phyloP scores from a whole-genome alignment of 2,888 invertebrate species.

The Erynnis tages region DNA sequence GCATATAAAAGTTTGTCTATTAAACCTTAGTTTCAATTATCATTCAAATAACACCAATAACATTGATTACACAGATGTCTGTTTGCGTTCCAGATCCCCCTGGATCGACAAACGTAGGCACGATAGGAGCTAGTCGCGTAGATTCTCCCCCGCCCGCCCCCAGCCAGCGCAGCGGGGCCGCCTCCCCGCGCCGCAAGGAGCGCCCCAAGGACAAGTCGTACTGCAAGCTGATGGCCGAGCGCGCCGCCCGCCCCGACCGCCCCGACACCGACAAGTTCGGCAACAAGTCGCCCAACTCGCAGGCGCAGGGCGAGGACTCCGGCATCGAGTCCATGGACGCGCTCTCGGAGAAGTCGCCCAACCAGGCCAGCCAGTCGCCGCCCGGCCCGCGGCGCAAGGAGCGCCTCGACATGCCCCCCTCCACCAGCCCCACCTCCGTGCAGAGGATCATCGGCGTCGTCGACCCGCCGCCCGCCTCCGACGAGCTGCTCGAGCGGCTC shows the following conservation, averaged over 20 bases:
- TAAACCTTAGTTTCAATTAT: not conserved
- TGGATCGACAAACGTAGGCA: slow-evolving; percentile 87
- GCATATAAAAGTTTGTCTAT: too few relatives aligned
- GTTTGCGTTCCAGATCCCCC: slow-evolving; percentile 67
- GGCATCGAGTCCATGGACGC: slow-evolving; percentile 97
- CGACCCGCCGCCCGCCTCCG: slow-evolving; percentile 55
- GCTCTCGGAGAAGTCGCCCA: slow-evolving; percentile 94
- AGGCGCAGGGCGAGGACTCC: slow-evolving; percentile 91
- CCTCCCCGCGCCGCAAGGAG: slow-evolving; percentile 61
- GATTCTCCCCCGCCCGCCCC: slow-evolving; percentile 59
- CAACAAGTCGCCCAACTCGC: slow-evolving; percentile 72
- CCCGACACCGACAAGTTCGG: slow-evolving; percentile 60
- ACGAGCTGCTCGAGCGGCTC: slow-evolving; percentile 55
- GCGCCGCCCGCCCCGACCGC: slow-evolving; percentile 48
- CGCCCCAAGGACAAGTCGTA: slow-evolving; percentile 79
- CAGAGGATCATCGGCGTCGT: slow-evolving; percentile 73
- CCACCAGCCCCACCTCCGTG: slow-evolving; percentile 67
- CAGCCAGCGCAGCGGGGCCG: slow-evolving; percentile 45
- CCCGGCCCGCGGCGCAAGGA: slow-evolving; percentile 73
- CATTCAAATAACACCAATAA: not conserved
- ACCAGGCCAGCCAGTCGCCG: slow-evolving; percentile 90
- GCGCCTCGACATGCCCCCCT: slow-evolving; percentile 67
- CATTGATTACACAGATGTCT: slow-evolving; percentile 14
- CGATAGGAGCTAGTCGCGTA: slow-evolving; percentile 66
- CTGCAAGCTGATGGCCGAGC: slow-evolving; percentile 79